phyloP scores from a whole-genome alignment of 1,140 invertebrate species.

The Mactra quadrangularis region DNA sequence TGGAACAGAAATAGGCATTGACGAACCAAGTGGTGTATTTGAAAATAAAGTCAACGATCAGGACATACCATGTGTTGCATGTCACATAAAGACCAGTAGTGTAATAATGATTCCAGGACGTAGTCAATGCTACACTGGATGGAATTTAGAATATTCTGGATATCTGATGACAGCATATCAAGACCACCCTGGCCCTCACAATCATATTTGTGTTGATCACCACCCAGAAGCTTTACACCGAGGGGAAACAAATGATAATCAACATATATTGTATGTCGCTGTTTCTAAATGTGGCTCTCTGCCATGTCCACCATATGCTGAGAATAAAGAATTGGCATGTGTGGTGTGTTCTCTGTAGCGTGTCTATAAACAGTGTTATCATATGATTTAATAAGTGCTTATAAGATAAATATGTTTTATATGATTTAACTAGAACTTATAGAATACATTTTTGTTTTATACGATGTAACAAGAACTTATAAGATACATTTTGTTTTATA shows the following conservation, averaged over 20 bases:
- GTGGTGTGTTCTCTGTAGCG: conserved; percentile 67
- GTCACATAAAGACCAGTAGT: conserved; percentile 26
- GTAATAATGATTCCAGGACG: conserved; percentile 63
- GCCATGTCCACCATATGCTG: conserved; percentile 65
- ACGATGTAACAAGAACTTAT: too few species aligned
- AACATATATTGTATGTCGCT: conserved; percentile 60
- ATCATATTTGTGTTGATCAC: conserved; percentile 66
- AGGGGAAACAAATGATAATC: conserved; percentile 48
- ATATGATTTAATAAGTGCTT: too few species aligned
- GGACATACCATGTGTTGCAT: conserved; percentile 63
- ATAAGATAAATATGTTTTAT: too few species aligned
- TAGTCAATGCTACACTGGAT: conserved; percentile 53
- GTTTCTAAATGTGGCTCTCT: conserved; percentile 63
- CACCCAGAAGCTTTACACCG: conserved; percentile 47
- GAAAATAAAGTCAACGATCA: conserved; percentile 5
- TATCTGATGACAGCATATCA: conserved; percentile 62
- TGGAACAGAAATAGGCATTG: conserved; percentile 53
- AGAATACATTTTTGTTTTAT: too few species aligned
- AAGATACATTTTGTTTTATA: too few species aligned
- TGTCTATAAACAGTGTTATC: too few species aligned
- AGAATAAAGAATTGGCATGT: conserved; percentile 65
- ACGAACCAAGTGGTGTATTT: neutral
- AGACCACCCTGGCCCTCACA: neutral
- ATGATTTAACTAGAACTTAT: too few species aligned
- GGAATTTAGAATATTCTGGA: conserved; percentile 61